phyloP scores from a whole-genome alignment of 2,888 invertebrate genomes.

The Drosophila multiciliata region DNA sequence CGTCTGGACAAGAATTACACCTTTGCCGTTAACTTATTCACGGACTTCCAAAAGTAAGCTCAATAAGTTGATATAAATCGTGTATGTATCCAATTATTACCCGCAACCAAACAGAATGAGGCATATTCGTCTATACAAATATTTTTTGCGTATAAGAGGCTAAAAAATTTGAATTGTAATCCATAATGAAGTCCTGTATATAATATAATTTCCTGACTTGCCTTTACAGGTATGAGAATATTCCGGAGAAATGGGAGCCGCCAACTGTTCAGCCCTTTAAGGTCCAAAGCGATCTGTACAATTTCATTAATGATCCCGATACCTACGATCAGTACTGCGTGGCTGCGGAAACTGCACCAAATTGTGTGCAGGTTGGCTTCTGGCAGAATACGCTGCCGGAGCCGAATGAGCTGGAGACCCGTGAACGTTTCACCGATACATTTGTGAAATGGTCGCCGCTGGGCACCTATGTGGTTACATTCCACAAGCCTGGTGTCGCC shows the following conservation, averaged over 20 bases:
- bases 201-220: neutral
- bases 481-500: slow-evolving; percentile 97
- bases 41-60: slow-evolving; percentile 95
- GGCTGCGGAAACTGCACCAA: slow-evolving; percentile 92
- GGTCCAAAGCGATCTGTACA: slow-evolving; percentile 96
- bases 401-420: slow-evolving; percentile 92
- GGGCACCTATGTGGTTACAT: slow-evolving; percentile 98
- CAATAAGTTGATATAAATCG: neutral
- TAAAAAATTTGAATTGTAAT: neutral
- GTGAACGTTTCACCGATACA: slow-evolving; percentile 97
- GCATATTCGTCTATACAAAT: neutral
- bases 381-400: slow-evolving; percentile 96
- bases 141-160: neutral
- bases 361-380: slow-evolving; percentile 91
- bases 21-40: slow-evolving; percentile 96
- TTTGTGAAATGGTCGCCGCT: slow-evolving; percentile 99
- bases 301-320: slow-evolving; percentile 96
- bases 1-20: slow-evolving; percentile 98
- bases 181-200: neutral
- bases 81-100: neutral
- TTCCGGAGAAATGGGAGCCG: slow-evolving; percentile 96
- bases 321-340: slow-evolving; percentile 98
- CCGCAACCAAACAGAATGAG: neutral
- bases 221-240: slow-evolving; percentile 89
- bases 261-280: slow-evolving; percentile 95